phyloP scores from a whole-genome alignment of 1,140 invertebrate genomes.

The Drosophila pachea region DNA sequence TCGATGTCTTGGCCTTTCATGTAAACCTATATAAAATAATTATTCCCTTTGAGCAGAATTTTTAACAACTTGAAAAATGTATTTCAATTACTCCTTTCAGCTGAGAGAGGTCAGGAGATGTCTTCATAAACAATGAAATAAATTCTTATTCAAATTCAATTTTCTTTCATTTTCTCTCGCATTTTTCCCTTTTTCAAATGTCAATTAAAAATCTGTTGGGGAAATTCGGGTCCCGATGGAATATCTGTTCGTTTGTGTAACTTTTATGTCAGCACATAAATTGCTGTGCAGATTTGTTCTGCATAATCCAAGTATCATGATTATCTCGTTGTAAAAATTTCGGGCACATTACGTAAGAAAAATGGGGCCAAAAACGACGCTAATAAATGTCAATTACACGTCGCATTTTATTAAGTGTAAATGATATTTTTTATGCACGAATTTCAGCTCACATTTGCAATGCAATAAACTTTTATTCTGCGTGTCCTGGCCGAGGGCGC shows the following conservation, averaged over 20 bases:
- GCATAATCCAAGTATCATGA: slow-evolving; percentile 28
- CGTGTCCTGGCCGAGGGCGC: not conserved
- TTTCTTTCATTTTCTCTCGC: no score
- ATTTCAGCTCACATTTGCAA: slow-evolving; percentile 38
- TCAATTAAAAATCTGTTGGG: slow-evolving; percentile 7
- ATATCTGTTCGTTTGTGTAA: not conserved
- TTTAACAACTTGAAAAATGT: no score
- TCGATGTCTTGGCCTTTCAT: no score
- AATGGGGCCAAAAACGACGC: slow-evolving; percentile 13
- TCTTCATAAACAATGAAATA: no score
- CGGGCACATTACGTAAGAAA: slow-evolving; percentile 12
- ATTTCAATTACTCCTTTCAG: no score
- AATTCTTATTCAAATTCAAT: no score
- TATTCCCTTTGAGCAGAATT: no score
- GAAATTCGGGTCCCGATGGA: not conserved
- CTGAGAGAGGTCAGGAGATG: no score
- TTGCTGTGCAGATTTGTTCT: slow-evolving; percentile 26
- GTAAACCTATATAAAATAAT: no score
- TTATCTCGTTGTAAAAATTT: slow-evolving; percentile 27
- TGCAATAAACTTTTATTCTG: slow-evolving; percentile 37
- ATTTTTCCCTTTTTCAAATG: not conserved
- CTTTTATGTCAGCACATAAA: slow-evolving; percentile 13
- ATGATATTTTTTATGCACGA: slow-evolving; percentile 39
- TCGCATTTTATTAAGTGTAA: slow-evolving; percentile 54
- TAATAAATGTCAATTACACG: slow-evolving; percentile 54